A percentile compares a stretch with the other conserved stretches of the same genome.
These are phyloP conservation scores for Drosophila kurseongensis DNA, from an alignment of 1,140 invertebrate species.

Conservation along the genomic window DNA sequence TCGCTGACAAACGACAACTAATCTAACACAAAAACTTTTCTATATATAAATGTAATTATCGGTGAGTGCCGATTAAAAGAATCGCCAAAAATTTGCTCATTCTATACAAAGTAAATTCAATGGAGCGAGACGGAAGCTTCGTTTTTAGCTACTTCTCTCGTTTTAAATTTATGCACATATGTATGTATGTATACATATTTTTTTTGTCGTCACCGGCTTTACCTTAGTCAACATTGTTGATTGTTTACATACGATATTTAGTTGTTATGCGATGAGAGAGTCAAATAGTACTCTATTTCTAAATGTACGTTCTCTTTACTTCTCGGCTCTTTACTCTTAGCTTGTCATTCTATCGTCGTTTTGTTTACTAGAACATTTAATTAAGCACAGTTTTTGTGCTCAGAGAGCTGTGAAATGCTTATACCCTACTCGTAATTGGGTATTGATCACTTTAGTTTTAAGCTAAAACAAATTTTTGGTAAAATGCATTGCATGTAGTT, in stretches of 20 bases:
- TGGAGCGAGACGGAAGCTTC: constrained; percentile 35
- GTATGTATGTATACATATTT: constrained; percentile 16
- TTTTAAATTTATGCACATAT: not conserved
- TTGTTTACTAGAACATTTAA: not conserved
- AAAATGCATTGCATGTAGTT: no score
- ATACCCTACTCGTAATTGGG: not conserved
- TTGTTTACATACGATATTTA: constrained; percentile 46
- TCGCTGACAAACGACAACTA: constrained; percentile 32
- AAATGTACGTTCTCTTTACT: not conserved
- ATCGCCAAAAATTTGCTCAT: constrained; percentile 3
- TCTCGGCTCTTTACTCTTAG: not conserved
- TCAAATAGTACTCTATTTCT: not conserved
- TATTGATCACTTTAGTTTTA: not conserved
- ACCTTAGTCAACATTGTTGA: constrained; percentile 33
- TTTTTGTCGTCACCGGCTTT: constrained; percentile 17
- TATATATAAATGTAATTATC: constrained; percentile 33
- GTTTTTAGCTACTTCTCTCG: constrained; percentile 14
- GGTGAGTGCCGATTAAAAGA: not conserved
- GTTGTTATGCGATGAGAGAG: constrained; percentile 43
- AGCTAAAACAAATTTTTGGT: no score
- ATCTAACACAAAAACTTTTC: constrained; percentile 16
- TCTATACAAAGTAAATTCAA: constrained; percentile 8
- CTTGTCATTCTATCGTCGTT: not conserved
- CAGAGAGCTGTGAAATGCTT: not conserved
- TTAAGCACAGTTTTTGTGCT: not conserved